These are phyloP conservation scores for Laspeyria flexula DNA, from an alignment of 2,888 invertebrate genomes.

Conservation along the genomic window DNA sequence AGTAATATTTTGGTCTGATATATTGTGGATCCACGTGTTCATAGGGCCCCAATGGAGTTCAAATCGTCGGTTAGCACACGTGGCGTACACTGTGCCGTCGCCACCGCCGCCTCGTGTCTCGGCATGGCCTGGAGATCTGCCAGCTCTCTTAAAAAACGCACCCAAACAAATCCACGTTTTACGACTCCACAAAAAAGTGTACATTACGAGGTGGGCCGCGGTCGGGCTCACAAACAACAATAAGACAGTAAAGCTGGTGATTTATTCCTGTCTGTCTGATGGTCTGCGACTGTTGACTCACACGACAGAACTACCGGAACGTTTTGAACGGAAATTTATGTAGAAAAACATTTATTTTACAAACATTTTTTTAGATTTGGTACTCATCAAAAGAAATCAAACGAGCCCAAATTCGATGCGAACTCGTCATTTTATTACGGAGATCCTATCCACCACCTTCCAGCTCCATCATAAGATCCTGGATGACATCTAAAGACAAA, in stretches of 20 bases:
- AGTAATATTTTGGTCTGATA: too few species aligned
- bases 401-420: too few species aligned
- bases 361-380: too few species aligned
- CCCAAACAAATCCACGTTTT: conserved; percentile 65
- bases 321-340: neutral
- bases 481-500: too few species aligned
- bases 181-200: conserved; percentile 60
- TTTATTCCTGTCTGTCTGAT: conserved; percentile 55
- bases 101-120: neutral
- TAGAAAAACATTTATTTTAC: too few species aligned
- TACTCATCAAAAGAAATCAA: too few species aligned
- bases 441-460: too few species aligned
- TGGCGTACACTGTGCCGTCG: conserved; percentile 5
- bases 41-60: neutral
- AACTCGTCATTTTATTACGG: too few species aligned
- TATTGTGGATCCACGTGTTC: too few species aligned
- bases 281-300: conserved; percentile 40
- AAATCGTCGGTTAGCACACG: neutral
- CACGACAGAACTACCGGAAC: neutral
- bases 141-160: conserved; percentile 52
- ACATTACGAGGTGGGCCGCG: conserved; percentile 36
- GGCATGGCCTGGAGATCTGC: conserved; percentile 52
- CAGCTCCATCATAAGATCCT: too few species aligned
- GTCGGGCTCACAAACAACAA: conserved; percentile 52
- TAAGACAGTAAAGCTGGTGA: conserved; percentile 54